Conservation (phyloP, 1,140 invertebrate species). For the Papilio aristodemus region DNA sequence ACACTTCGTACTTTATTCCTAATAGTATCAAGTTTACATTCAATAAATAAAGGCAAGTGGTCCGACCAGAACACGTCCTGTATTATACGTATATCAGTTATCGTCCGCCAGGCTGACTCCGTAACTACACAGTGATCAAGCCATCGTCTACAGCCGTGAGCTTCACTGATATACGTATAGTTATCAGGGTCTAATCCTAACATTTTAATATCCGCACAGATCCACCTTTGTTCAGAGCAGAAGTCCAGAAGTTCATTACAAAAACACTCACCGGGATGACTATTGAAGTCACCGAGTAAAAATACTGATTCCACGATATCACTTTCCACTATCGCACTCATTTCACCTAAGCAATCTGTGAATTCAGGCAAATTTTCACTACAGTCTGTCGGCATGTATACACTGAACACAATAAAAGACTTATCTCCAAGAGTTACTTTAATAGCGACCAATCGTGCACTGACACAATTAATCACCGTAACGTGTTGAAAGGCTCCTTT, state of each 20-base stretch:
- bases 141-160: background rate
- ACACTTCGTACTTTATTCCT: too few relatives aligned
- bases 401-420: background rate
- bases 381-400: slow-evolving; percentile 1
- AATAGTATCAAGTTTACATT: too few relatives aligned
- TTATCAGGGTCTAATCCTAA: background rate
- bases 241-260: background rate
- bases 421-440: background rate
- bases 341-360: background rate
- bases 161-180: background rate
- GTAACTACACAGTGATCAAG: background rate
- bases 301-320: background rate
- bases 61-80: background rate
- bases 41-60: too few relatives aligned
- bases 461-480: background rate
- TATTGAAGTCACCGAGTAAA: background rate
- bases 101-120: background rate
- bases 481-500: slow-evolving; percentile 37
- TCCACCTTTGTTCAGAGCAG: background rate
- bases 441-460: background rate
- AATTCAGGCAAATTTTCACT: background rate
- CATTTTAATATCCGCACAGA: background rate
- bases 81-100: background rate
- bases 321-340: background rate
- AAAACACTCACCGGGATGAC: background rate